phyloP scores from a whole-genome alignment of 2,888 invertebrate species.

The Neoitamus cyanurus region DNA sequence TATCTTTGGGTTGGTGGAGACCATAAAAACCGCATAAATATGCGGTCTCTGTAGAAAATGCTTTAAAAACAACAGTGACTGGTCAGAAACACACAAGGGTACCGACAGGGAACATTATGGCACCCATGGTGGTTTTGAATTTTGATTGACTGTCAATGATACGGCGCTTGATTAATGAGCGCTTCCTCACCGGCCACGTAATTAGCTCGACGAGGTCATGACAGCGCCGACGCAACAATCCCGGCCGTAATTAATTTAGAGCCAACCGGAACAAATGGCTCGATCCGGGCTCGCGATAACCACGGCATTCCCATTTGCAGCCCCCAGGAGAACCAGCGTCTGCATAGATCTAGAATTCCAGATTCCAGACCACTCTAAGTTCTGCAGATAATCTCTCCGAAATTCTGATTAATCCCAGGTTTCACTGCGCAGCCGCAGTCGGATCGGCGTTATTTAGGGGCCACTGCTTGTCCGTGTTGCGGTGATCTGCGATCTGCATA shows the following conservation, averaged over 20 bases:
- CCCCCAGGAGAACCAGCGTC: neutral
- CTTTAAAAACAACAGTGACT: constrained; percentile 4
- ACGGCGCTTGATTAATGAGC: constrained; percentile 32
- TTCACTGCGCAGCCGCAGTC: neutral
- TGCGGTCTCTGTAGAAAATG: neutral
- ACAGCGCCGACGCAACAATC: neutral
- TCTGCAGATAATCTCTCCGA: constrained; percentile 7
- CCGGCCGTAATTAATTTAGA: neutral
- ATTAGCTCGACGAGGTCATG: constrained; percentile 14
- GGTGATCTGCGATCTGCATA: constrained; percentile 16
- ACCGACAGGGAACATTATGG: constrained; percentile 27
- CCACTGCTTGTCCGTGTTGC: neutral
- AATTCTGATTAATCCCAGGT: constrained; percentile 35
- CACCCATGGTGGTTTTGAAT: neutral
- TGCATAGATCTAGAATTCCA: neutral
- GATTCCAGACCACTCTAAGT: neutral
- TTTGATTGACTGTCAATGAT: constrained; percentile 29
- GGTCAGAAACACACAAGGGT: neutral
- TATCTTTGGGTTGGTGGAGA: neutral
- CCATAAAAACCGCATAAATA: neutral
- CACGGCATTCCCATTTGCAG: neutral
- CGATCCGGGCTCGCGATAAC: neutral
- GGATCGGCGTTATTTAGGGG: neutral
- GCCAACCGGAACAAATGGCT: neutral
- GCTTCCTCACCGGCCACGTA: neutral